Percentiles rank a stretch among this genome's conserved stretches.
Conservation (phyloP, 1,140 invertebrate genomes). For the Charaxes varanes region DNA sequence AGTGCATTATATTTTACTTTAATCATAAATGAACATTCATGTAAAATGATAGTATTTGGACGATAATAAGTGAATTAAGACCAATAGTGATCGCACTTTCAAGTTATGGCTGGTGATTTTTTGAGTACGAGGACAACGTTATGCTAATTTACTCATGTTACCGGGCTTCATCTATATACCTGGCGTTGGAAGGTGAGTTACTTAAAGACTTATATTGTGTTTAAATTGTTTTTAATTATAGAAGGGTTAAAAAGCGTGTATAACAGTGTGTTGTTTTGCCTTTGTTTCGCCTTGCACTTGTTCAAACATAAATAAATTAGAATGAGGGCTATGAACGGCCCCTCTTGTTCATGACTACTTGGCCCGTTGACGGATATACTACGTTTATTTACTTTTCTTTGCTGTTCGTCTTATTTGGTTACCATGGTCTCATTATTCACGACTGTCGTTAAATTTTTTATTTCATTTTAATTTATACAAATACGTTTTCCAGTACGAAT, state of each 20-base stretch:
- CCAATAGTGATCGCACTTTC: constrained; percentile 26
- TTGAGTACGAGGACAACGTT: constrained; percentile 62
- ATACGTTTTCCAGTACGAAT: too few relatives aligned
- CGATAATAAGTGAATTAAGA: constrained; percentile 23
- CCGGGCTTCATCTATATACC: constrained; percentile 66
- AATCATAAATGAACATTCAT: constrained; percentile 43
- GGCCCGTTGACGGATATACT: constrained; percentile 30
- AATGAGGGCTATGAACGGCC: constrained; percentile 33
- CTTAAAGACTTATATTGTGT: constrained; percentile 28
- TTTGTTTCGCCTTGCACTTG: constrained; percentile 19
- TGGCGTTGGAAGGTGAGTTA: constrained; percentile 58
- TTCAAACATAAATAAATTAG: constrained; percentile 49
- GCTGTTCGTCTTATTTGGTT: constrained; percentile 8
- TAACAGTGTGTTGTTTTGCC: constrained; percentile 14
- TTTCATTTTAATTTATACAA: too few relatives aligned
- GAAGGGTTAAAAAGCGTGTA: neutral
- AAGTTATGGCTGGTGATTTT: constrained; percentile 52
- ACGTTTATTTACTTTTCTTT: constrained; percentile 22
- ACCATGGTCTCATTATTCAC: neutral
- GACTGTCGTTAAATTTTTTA: too few relatives aligned
- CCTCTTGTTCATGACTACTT: constrained; percentile 32
- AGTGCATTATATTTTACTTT: constrained; percentile 22
- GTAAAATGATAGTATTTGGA: constrained; percentile 37
- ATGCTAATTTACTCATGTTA: constrained; percentile 66
- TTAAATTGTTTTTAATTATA: constrained; percentile 8